phyloP scores from a whole-genome alignment of 2,797 vertebrate species.

The Hypotaenidia philippensis region DNA sequence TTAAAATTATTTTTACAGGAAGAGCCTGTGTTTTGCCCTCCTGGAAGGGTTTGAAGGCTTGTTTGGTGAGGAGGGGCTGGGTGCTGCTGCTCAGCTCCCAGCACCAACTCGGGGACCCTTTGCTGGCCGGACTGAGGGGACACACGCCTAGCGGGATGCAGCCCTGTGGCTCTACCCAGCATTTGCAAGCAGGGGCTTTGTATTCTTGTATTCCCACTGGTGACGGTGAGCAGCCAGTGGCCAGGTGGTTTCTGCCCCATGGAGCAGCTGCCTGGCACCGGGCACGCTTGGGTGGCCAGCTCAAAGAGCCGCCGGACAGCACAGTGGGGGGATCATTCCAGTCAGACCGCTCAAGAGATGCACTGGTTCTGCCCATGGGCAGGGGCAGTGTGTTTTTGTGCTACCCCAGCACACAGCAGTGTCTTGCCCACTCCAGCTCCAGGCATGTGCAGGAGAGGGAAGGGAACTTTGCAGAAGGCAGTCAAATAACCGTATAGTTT shows the following conservation, averaged over 20 bases:
- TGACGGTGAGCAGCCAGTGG: too few relatives aligned
- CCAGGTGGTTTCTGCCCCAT: background rate
- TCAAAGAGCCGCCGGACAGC: accelerated
- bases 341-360: accelerated
- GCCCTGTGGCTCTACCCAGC: background rate
- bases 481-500: background rate
- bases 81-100: background rate
- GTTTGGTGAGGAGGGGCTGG: accelerated
- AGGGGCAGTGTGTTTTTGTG: background rate
- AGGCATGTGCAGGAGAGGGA: background rate
- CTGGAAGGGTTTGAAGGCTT: background rate
- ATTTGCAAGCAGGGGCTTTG: accelerated
- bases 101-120: accelerated
- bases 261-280: background rate
- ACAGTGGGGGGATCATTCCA: too few relatives aligned
- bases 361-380: background rate
- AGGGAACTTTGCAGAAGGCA: background rate
- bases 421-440: accelerated
- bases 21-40: accelerated
- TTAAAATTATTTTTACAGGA: background rate
- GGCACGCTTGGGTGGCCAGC: background rate
- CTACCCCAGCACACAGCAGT: accelerated
- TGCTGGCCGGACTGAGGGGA: accelerated
- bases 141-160: accelerated
- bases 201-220: too few relatives aligned